Evolutionary conservation across 2,113 vertebrate species (phyloP).

Genomic region (Amblyornis subalaris): DNA sequence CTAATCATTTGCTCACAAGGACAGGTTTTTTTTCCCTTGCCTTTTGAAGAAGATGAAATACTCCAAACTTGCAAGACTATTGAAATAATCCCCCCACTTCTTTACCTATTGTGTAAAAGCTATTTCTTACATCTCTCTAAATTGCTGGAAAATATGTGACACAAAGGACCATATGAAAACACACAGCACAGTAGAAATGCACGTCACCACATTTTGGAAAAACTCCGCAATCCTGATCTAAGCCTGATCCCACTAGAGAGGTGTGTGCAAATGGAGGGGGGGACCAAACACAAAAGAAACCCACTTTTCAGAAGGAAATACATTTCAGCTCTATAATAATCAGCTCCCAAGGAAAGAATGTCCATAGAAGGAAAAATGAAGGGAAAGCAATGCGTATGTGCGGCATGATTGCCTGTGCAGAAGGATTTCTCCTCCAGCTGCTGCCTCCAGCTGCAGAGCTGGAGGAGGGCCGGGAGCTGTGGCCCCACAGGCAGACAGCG

Average conservation of each 20-base stretch:
- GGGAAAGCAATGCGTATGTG: neutral
- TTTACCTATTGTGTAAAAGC: neutral
- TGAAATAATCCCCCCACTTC: neutral
- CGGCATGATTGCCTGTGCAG: neutral
- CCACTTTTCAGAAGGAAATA: neutral
- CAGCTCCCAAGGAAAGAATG: neutral
- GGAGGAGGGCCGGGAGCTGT: rapidly evolving
- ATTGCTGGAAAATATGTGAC: neutral
- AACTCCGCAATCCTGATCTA: rapidly evolving
- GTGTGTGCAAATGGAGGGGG: rapidly evolving
- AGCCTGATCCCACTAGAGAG: neutral
- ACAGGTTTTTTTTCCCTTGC: neutral
- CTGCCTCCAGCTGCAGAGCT: neutral
- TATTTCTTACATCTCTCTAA: neutral
- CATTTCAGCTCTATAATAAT: neutral
- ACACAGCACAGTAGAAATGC: neutral
- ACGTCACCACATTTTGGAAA: neutral
- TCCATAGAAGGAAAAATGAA: neutral
- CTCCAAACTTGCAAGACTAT: neutral
- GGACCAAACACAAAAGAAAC: neutral
- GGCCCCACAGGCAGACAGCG: rapidly evolving
- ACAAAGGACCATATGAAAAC: neutral
- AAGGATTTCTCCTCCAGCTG: neutral
- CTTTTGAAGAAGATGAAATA: conserved; percentile 43
- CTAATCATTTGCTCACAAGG: conserved; percentile 58